Conservation (phyloP, 2,113 vertebrate genomes). For the Ia io region DNA sequence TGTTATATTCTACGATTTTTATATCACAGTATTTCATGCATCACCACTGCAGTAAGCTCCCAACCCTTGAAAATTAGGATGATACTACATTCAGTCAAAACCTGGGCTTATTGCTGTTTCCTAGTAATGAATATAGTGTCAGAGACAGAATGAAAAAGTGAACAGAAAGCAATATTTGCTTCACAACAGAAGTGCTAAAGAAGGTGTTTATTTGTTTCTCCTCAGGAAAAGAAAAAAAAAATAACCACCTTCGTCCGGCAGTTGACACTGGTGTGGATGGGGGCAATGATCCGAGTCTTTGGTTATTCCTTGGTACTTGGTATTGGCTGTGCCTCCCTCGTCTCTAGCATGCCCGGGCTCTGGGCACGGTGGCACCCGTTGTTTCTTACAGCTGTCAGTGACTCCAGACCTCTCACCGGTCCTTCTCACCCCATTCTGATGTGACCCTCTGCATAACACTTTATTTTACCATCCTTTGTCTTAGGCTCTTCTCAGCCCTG, state of each 20-base stretch:
- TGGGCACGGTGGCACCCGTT: not conserved
- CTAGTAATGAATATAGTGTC: slow-evolving; percentile 68
- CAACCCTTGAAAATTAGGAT: slow-evolving; percentile 72
- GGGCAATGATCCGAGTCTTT: not conserved
- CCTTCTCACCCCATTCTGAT: not conserved
- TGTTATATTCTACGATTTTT: not conserved
- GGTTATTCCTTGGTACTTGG: not conserved
- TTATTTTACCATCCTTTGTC: not conserved
- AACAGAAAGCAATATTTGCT: slow-evolving; percentile 53
- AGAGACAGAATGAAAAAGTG: slow-evolving; percentile 72
- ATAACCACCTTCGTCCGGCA: not conserved
- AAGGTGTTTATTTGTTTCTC: not conserved
- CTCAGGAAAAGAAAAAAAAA: not conserved
- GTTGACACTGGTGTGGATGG: not conserved
- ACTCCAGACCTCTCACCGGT: not conserved
- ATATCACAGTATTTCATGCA: slow-evolving; percentile 58
- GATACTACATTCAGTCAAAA: slow-evolving; percentile 72
- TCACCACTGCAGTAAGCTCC: slow-evolving; percentile 65
- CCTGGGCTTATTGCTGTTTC: slow-evolving; percentile 70
- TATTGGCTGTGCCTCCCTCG: not conserved
- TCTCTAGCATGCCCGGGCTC: not conserved
- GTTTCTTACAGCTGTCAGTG: not conserved
- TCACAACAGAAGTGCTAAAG: not conserved
- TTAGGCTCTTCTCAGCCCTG: not conserved
- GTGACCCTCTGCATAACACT: not conserved